Evolutionary conservation across 2,888 invertebrate genomes (phyloP).

Genomic region (Seira musarum): DNA sequence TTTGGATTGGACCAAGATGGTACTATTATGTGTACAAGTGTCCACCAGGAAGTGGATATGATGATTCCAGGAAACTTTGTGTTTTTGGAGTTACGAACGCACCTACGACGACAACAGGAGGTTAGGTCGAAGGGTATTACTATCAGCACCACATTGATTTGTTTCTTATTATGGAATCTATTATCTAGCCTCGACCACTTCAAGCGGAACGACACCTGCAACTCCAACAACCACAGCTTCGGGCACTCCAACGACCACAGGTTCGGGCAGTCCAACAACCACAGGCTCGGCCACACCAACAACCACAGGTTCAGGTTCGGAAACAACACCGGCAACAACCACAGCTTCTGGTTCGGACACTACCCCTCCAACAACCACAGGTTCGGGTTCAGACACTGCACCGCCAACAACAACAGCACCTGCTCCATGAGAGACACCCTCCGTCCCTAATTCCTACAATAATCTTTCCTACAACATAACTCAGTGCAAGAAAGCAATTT

Average conservation of each 20-base stretch:
- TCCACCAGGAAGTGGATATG: slow-evolving; percentile 29
- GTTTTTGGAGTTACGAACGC: slow-evolving; percentile 28
- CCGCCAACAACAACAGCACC: no score
- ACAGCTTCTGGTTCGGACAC: not conserved
- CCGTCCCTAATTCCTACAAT: no score
- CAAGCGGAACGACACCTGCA: not conserved
- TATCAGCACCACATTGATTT: no score
- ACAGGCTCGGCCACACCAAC: not conserved
- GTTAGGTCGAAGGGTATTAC: not conserved
- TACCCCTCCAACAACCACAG: not conserved
- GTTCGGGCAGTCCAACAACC: not conserved
- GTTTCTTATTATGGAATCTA: no score
- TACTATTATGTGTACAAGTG: slow-evolving; percentile 51
- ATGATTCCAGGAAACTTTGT: slow-evolving; percentile 22
- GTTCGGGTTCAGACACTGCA: no score
- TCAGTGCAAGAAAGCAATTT: no score
- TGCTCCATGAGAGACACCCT: no score
- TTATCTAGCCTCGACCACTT: not conserved
- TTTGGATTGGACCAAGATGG: slow-evolving; percentile 35
- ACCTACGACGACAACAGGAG: not conserved
- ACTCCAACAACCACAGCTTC: not conserved
- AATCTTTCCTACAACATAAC: no score
- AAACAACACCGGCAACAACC: not conserved
- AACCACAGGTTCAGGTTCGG: not conserved
- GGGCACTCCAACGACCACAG: not conserved